Base-by-base conservation (phyloP, 2,888 invertebrate genomes). In the Aquatica leii region DNA sequence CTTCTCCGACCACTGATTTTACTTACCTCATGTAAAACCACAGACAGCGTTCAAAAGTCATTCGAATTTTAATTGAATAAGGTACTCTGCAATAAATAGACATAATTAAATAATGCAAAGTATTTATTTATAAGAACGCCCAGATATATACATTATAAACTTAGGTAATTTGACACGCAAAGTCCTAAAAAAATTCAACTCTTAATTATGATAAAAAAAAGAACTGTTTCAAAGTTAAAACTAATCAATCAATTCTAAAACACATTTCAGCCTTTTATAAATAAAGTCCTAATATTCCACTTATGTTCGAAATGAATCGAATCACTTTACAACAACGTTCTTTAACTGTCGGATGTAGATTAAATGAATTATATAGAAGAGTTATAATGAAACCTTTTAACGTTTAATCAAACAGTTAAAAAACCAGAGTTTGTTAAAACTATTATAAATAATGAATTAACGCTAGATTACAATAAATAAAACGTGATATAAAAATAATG, bases 121-220 rank as follows among this genome's bases (percentile, higher is more conserved):
- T 53, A 58, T 62, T 62, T 62, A 62, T 62, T 62, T 24, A 62
- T 53, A 52, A 62, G 46, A 62, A 62, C 58, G 56, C 62, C 62
- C 62, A 57, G 24, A 49, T 62, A 62, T 62, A 62, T 57, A 62
- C 52, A 62, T 21, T 37, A 57, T 58, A 58, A 58, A 58, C 58
- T 52, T 52, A 59, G 46, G 52, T 59, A 46, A 24, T 12, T 41
- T 20, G n/a, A 24, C 41, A 54, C 14, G 6, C 46, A 15, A 11
- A 15, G 17, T 35, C 34, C 18, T 31, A 37, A 34, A 50, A 49
- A 34, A 50, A 20, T 9, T 50, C 34, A 34, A 34, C 50, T 49
- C 20, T 49, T 49, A 49, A 5, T 11, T 21, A 50, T 50, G 4
- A 31, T 20, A 8, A 17, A 50, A 50, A 50, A 12, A 9, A n/a